These are phyloP conservation scores for Mohoua ochrocephala DNA, from an alignment of 2,113 vertebrate genomes.

Conservation along the genomic window DNA sequence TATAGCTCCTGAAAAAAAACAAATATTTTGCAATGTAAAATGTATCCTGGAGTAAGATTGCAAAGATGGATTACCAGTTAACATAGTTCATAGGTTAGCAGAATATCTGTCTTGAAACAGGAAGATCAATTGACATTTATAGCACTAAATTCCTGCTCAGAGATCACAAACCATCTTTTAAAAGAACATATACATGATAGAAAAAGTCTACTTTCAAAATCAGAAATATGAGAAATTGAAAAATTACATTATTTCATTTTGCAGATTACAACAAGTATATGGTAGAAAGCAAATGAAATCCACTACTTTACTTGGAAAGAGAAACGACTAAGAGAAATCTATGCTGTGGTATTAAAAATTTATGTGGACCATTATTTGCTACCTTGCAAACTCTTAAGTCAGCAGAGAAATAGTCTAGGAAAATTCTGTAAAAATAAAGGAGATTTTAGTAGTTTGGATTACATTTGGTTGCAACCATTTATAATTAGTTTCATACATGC, in stretches of 20 bases:
- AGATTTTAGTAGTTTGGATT: not conserved
- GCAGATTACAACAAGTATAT: not conserved
- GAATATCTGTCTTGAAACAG: not conserved
- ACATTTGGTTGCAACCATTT: not conserved
- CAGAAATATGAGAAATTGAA: not conserved
- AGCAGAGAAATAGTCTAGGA: not conserved
- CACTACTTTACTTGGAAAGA: not conserved
- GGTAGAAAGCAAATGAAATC: not conserved
- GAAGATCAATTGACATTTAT: not conserved
- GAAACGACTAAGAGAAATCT: not conserved
- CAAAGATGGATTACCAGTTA: not conserved
- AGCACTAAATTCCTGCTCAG: not conserved
- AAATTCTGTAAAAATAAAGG: not conserved
- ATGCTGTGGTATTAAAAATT: not conserved
- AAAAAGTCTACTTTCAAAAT: not conserved
- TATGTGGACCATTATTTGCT: not conserved
- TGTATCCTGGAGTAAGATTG: not conserved
- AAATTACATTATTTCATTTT: not conserved
- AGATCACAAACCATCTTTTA: not conserved
- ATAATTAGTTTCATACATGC: not conserved
- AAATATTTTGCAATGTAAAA: constrained; percentile 10
- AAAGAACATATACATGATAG: not conserved
- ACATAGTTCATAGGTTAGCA: not conserved
- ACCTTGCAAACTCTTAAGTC: not conserved
- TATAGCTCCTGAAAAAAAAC: constrained; percentile 87